Conservation (phyloP, 2,797 vertebrate species). For the Sebastes diaconus region DNA sequence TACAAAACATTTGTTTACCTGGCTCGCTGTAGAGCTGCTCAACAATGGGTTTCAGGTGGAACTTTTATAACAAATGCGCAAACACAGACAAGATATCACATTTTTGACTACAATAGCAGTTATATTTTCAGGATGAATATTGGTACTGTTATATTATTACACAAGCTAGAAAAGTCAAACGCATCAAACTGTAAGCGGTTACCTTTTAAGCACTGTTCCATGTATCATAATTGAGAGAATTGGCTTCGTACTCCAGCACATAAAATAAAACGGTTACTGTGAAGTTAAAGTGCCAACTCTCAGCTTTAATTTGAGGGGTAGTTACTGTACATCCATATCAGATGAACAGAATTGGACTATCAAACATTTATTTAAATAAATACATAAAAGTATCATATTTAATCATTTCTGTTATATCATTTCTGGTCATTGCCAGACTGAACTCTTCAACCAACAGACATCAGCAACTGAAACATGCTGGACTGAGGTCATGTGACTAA, state of each 20-base stretch:
- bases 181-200: neutral
- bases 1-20: slow-evolving; percentile 40
- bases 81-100: neutral
- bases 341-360: neutral
- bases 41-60: neutral
- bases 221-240: neutral
- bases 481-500: neutral
- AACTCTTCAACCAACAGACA: neutral
- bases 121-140: neutral
- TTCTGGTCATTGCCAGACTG: neutral
- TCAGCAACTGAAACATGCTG: neutral
- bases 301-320: neutral
- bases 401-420: neutral
- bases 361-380: neutral
- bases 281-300: neutral
- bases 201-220: neutral
- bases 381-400: neutral
- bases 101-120: neutral
- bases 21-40: neutral
- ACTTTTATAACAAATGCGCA: neutral
- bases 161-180: neutral
- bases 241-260: neutral
- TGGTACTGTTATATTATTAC: neutral
- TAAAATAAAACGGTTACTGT: neutral
- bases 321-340: neutral